Conservation (phyloP, 2,113 vertebrate species). For the Callionymus lyra region DNA sequence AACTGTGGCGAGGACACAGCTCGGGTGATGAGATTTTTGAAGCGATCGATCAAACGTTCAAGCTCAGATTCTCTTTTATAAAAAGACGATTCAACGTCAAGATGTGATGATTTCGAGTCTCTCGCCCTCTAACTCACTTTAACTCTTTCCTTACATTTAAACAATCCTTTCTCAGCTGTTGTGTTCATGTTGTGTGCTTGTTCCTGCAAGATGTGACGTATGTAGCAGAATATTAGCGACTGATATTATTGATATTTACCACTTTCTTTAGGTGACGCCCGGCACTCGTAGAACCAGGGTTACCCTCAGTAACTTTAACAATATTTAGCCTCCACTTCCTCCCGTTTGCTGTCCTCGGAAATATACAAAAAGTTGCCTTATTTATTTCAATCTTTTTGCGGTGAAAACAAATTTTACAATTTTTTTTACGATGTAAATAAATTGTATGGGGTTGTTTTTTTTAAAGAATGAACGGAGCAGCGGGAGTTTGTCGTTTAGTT, state of each 20-base stretch:
- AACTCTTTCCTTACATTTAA: neutral
- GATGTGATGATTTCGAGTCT: no score
- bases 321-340: constrained; percentile 3
- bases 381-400: constrained; percentile 26
- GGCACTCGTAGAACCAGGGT: neutral
- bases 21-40: no score
- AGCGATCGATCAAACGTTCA: no score
- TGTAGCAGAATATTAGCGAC: neutral
- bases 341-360: constrained; percentile 9
- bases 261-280: no score
- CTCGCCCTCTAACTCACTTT: no score
- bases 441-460: no score
- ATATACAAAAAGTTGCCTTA: constrained; percentile 47
- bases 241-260: neutral
- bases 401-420: constrained; percentile 1
- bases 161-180: neutral
- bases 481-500: no score
- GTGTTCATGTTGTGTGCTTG: neutral
- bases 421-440: no score
- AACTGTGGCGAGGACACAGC: no score
- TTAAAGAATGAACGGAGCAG: no score
- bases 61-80: neutral
- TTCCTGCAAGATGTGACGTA: constrained; percentile 9
- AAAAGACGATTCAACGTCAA: neutral
- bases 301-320: neutral